Percentiles rank a stretch among this genome's conserved stretches.
phyloP scores from a whole-genome alignment of 2,888 invertebrate genomes.

The Ectemnius cavifrons region DNA sequence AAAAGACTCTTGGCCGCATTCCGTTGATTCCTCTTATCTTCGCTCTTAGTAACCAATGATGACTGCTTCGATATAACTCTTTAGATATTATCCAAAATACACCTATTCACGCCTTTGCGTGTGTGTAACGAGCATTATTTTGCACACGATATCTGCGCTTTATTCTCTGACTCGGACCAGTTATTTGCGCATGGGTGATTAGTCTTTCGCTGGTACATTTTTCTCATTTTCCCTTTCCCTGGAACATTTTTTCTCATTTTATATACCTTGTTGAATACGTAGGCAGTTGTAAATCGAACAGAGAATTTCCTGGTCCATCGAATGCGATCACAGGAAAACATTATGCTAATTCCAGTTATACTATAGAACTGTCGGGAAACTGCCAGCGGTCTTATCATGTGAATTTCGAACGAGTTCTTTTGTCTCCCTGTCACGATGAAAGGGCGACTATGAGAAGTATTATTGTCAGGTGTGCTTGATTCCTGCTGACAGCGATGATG shows the following conservation, averaged over 20 bases:
- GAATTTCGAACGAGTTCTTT: no score
- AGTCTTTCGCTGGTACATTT: no score
- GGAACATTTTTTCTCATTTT: neutral
- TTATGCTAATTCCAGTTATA: conserved; percentile 40
- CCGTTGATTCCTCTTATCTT: conserved; percentile 31
- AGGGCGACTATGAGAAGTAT: conserved; percentile 39
- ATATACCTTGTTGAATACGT: neutral
- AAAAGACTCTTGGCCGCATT: conserved; percentile 6
- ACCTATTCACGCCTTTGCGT: conserved; percentile 23
- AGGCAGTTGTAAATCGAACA: no score
- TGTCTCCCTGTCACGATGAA: no score
- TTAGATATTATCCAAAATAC: conserved; percentile 44
- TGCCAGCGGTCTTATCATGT: no score
- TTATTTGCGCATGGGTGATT: no score
- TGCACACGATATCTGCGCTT: neutral
- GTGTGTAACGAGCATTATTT: neutral
- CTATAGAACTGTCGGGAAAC: conserved; percentile 15
- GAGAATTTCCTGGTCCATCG: no score
- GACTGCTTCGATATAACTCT: conserved; percentile 36
- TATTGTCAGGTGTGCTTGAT: conserved; percentile 29
- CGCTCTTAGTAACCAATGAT: conserved; percentile 34
- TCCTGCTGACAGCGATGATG: conserved; percentile 31
- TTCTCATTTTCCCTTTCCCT: no score
- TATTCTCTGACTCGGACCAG: neutral
- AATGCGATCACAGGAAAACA: no score